Percentiles rank a stretch among this genome's conserved stretches.
These are phyloP conservation scores for Leucoptera coffeella DNA, from an alignment of 2,888 invertebrate genomes.

Conservation along the genomic window DNA sequence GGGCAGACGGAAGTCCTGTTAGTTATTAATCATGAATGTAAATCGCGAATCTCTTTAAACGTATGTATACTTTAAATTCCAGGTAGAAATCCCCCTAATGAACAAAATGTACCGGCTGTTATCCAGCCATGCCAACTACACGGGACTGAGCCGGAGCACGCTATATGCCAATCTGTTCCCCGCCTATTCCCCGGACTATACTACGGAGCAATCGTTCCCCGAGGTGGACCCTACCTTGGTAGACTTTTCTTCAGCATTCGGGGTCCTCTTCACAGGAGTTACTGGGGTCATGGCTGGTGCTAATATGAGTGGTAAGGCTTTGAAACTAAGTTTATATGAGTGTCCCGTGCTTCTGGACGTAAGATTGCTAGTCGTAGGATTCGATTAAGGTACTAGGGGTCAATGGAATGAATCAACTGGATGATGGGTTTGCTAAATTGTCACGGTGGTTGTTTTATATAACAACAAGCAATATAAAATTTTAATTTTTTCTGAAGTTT, in stretches of 20 bases:
- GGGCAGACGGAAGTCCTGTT: too few relatives aligned
- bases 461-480: too few relatives aligned
- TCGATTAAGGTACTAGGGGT: too few relatives aligned
- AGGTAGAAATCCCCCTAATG: slow-evolving; percentile 73
- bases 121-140: slow-evolving; percentile 59
- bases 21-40: too few relatives aligned
- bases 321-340: too few relatives aligned
- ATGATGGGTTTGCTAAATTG: too few relatives aligned
- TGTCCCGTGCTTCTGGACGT: too few relatives aligned
- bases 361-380: background rate
- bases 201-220: slow-evolving; percentile 35
- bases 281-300: slow-evolving; percentile 99
- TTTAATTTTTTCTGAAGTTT: too few relatives aligned
- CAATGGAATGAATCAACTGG: too few relatives aligned
- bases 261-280: slow-evolving; percentile 95
- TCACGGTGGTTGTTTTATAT: too few relatives aligned
- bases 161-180: slow-evolving; percentile 72
- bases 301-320: slow-evolving; percentile 84
- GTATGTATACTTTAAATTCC: too few relatives aligned
- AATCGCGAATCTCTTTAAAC: too few relatives aligned
- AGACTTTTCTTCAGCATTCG: slow-evolving; percentile 92
- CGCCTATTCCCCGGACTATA: slow-evolving; percentile 72
- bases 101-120: slow-evolving; percentile 54
- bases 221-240: slow-evolving; percentile 26
- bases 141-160: slow-evolving; percentile 69